Percentiles rank a stretch among this genome's conserved stretches.
Conservation (phyloP, 2,888 invertebrate genomes). For the Malacosoma neustria region DNA sequence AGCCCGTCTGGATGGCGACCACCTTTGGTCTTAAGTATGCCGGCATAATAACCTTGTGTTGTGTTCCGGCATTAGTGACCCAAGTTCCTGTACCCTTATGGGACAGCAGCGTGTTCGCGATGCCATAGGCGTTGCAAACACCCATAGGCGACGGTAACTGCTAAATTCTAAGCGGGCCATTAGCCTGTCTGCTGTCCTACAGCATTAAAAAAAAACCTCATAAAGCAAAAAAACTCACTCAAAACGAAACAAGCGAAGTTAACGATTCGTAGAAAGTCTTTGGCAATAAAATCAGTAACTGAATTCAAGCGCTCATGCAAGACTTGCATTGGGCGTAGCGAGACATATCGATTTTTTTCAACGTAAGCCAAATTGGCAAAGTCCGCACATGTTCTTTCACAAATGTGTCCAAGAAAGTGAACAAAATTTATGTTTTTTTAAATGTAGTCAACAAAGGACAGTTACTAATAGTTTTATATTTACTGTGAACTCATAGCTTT, state of each 20-base stretch:
- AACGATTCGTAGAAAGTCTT: constrained; percentile 28
- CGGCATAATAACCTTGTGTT: no score
- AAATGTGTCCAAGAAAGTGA: constrained; percentile 4
- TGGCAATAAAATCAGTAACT: constrained; percentile 30
- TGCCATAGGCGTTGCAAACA: not conserved
- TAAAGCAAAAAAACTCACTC: no score
- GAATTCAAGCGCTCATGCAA: constrained; percentile 25
- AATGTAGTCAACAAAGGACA: no score
- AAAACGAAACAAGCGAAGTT: constrained; percentile 12
- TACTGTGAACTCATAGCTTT: no score
- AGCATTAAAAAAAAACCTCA: not conserved
- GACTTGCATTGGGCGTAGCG: constrained; percentile 24
- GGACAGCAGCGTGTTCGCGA: no score
- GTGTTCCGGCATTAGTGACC: no score
- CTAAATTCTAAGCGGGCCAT: not conserved
- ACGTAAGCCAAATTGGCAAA: constrained; percentile 38
- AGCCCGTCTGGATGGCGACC: no score
- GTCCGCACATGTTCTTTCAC: constrained; percentile 19
- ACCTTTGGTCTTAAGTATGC: no score
- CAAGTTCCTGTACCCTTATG: no score
- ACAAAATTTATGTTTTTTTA: no score
- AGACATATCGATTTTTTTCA: constrained; percentile 38
- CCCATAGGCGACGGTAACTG: not conserved
- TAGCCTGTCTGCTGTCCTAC: not conserved
- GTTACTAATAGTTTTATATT: no score